Conservation (phyloP, 1,140 invertebrate species). For the Chionoecetes opilio region DNA sequence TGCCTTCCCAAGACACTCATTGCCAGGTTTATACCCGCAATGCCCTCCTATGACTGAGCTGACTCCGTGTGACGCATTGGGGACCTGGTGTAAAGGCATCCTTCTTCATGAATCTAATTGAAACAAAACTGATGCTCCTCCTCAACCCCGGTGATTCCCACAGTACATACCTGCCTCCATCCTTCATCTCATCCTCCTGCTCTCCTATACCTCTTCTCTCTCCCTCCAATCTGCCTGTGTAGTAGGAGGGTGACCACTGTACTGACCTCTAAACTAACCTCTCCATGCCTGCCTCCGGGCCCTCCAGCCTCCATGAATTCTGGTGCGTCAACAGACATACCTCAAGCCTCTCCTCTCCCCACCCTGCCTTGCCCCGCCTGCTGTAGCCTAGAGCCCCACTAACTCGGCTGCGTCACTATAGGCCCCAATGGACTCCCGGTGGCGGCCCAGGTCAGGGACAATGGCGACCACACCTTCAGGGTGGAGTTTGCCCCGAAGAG, state of each 20-base stretch:
- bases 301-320: slow-evolving; percentile 19
- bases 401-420: slow-evolving; percentile 78
- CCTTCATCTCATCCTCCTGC: background rate
- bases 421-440: slow-evolving; percentile 90
- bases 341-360: background rate
- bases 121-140: background rate
- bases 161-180: background rate
- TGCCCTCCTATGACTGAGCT: background rate
- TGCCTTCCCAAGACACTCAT: too few relatives aligned
- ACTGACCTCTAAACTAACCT: slow-evolving; percentile 28
- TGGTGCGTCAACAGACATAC: slow-evolving; percentile 37
- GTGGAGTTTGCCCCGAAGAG: slow-evolving; percentile 94
- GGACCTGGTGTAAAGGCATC: background rate
- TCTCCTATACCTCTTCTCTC: background rate
- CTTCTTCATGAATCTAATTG: background rate
- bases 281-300: background rate
- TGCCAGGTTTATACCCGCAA: too few relatives aligned
- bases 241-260: slow-evolving; percentile 16
- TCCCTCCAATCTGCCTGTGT: background rate
- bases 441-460: slow-evolving; percentile 93
- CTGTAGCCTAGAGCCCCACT: slow-evolving; percentile 73
- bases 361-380: slow-evolving; percentile 31
- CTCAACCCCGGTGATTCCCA: background rate
- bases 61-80: background rate
- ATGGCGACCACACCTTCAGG: slow-evolving; percentile 88